Evolutionary conservation across 2,113 vertebrate species (phyloP), one percentile per base, ranked within the genome.

Genomic region (Ceuthmochares aereus): DNA sequence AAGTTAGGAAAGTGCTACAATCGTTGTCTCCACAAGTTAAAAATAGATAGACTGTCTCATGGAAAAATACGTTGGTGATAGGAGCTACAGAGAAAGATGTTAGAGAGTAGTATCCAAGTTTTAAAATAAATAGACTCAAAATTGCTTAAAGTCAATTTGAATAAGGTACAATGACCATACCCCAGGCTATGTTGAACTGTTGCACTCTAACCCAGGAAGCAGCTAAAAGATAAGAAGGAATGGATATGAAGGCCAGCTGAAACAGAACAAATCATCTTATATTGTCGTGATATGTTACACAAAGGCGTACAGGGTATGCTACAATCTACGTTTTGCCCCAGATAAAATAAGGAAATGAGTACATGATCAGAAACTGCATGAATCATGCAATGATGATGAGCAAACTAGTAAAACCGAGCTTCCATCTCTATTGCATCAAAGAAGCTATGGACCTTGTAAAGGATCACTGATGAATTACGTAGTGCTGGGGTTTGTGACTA

Each of bases 241-340:
- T 30, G 9, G 10, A 12, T 68, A 55, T 16, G 32, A 79, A 83
- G 22, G 10, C 21, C 43, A 79, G 3, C 52, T 55, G 62, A 82
- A 88, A 40, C 6, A 58, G 36, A 87, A 49, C 2, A 54, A 60
- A 36, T 42, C 4, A 7, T 36, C 36, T 36, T 37, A 32, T 8
- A 2, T 12, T 40, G 25, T n/a, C 52, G 49, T 4, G 5, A 32
- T 25, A 9, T 0, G 0, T 68, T 86, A 72, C 16, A 32, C n/a
- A 63, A 47, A 70, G 25, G 16, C 42, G 25, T 34, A 12, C 2
- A 47, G 14, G 10, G 15, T 59, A 73, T 11, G 20, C 25, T 34
- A n/a, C 7, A 45, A 13, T 36, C 27, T 34, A 10, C 10, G 12
- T 87, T 58, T 82, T 64, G 10, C 15, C 18, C 67, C 42, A 45